These are phyloP conservation scores for Erithacus rubecula DNA, from an alignment of 2,797 vertebrate species.

Conservation along the genomic window DNA sequence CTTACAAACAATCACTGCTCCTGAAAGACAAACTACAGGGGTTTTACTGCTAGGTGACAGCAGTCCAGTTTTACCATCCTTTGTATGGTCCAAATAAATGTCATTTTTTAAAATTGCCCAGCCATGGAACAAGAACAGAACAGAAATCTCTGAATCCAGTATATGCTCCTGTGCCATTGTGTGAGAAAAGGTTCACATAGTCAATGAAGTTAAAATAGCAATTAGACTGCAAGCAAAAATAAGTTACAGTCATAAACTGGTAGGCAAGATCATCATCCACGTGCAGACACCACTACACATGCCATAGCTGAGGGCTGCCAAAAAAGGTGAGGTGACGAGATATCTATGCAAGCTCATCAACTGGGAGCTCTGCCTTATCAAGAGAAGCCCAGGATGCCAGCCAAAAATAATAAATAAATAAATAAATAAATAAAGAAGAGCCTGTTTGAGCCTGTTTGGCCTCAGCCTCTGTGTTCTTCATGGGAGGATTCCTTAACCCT, in stretches of 20 bases:
- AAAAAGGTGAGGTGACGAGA: background rate
- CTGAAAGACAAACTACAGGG: background rate
- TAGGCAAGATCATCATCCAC: background rate
- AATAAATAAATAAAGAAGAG: too few species aligned
- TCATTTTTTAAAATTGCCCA: background rate
- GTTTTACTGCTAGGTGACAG: background rate
- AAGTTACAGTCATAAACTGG: background rate
- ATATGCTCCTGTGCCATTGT: background rate
- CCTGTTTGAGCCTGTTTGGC: background rate
- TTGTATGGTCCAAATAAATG: background rate
- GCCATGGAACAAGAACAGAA: background rate
- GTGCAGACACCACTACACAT: background rate
- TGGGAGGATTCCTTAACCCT: background rate
- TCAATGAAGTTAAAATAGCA: background rate
- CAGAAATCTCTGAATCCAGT: background rate
- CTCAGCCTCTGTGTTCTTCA: background rate
- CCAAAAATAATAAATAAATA: background rate
- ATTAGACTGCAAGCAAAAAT: background rate
- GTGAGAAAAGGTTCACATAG: rapidly evolving
- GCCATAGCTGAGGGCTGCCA: background rate
- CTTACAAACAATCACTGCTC: background rate
- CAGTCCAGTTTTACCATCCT: background rate
- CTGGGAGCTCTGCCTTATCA: background rate
- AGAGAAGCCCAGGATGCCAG: background rate
- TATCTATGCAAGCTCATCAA: background rate